phyloP scores from a whole-genome alignment of 2,888 invertebrate genomes.

The Harpalus rufipes region DNA sequence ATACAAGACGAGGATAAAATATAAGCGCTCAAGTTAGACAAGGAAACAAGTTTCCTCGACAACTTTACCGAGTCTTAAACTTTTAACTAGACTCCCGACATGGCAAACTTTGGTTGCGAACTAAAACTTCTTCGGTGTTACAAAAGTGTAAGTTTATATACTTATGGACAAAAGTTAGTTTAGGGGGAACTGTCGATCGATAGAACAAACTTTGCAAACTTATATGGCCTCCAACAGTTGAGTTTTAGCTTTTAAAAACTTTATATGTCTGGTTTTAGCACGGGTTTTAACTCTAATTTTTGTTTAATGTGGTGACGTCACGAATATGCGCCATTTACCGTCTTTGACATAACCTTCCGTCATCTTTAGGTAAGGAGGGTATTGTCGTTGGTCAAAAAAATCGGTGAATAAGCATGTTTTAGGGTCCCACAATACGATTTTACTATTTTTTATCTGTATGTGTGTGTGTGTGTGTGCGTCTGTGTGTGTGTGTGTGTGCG shows the following conservation, averaged over 20 bases:
- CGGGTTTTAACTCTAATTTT: slow-evolving; percentile 67
- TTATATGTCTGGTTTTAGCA: slow-evolving; percentile 67
- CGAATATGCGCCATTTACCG: slow-evolving; percentile 66
- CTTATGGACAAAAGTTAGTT: slow-evolving; percentile 78
- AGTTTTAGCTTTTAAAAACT: slow-evolving; percentile 68
- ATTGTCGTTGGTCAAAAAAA: no score
- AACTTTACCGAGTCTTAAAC: slow-evolving; percentile 72
- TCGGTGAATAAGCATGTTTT: no score
- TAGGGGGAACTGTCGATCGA: slow-evolving; percentile 71
- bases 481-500: no score
- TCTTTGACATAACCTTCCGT: slow-evolving; percentile 56
- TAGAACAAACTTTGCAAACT: slow-evolving; percentile 70
- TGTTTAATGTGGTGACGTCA: slow-evolving; percentile 66
- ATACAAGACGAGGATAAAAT: slow-evolving; percentile 72
- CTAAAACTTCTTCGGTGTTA: slow-evolving; percentile 76
- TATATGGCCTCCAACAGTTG: slow-evolving; percentile 70
- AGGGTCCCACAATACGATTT: no score
- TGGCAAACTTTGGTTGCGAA: slow-evolving; percentile 75
- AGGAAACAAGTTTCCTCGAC: slow-evolving; percentile 69
- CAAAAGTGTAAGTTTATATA: slow-evolving; percentile 78
- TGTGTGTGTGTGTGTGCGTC: no score
- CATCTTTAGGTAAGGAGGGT: no score
- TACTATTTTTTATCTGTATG: no score
- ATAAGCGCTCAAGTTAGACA: slow-evolving; percentile 70
- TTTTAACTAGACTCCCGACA: slow-evolving; percentile 75